Evolutionary conservation across 2,888 invertebrate genomes (phyloP), one percentile per base, ranked within the genome.

Genomic region (Plebejus anna): DNA sequence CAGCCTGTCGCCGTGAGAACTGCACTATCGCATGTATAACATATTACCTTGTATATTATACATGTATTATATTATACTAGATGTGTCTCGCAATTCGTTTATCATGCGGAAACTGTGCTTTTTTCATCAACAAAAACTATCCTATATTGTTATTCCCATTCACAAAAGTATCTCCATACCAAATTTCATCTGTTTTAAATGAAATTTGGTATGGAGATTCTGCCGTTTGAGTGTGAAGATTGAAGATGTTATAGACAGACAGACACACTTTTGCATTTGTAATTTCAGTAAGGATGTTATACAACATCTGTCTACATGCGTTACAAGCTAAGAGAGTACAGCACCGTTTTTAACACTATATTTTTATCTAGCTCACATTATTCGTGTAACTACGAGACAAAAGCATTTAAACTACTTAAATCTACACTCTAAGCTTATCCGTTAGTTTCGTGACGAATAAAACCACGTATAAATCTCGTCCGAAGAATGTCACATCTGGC

Each of bases 1-100:
- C 94, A 88, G 94, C 91, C 85, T 93, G 94, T 94, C 94, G 94
- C 94, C 88, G 88, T 88, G 90, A 87, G 89, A 90, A 90, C 90
- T 89, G 85, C 89, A 86, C 89, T 90, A 92, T 90, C 89, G 86
- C 88, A 86, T 87, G 89, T 90, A 87, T 86, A 90, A 90, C 85
- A 85, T 89, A 88, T 84, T 88, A 86, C 85, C 86, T 88, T 88
- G 88, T 90, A 81, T 81, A 89, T 89, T 86, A 86, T 88, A 90
- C 84, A 82, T 84, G 83, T 82, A 55, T 55, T 55, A 4, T 16
- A 16, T 42, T 42, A 7, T 9, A 42, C 32, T 32, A 32, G 32
- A 32, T 42, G 2, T 42, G 1, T 1, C 7, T 4, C 9, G 7
- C 42, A 9, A 7, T 42, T 47, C 9, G 9, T 47, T 47, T 11